A percentile compares a stretch with the other conserved stretches of the same genome.
phyloP scores from a whole-genome alignment of 2,797 vertebrate genomes.

The Clarias fuscus region DNA sequence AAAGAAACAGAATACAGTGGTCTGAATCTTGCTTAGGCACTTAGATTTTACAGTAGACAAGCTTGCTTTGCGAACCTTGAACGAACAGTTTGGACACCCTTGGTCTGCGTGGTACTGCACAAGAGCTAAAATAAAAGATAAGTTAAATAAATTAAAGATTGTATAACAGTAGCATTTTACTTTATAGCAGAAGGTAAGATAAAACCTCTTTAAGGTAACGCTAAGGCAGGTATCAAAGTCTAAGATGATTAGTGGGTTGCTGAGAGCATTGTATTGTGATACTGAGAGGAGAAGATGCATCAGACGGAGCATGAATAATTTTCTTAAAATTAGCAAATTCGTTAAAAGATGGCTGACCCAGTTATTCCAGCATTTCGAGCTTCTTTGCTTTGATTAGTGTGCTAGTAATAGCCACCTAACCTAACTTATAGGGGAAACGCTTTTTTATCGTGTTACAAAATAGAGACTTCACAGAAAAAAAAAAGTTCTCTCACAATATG shows the following conservation, averaged over 20 bases:
- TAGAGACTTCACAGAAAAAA: background rate
- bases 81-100: background rate
- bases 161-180: constrained; percentile 32
- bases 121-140: background rate
- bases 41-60: constrained; percentile 36
- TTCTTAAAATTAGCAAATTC: constrained; percentile 34
- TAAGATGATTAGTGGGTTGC: constrained; percentile 59
- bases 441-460: background rate
- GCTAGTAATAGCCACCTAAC: constrained; percentile 25
- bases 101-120: background rate
- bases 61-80: constrained; percentile 43
- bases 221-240: constrained; percentile 50
- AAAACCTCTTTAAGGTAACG: constrained; percentile 50
- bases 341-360: background rate
- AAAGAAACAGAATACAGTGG: constrained; percentile 28
- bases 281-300: constrained; percentile 46
- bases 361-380: constrained; percentile 25
- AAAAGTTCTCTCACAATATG: background rate
- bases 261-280: constrained; percentile 53
- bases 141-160: constrained; percentile 17
- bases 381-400: constrained; percentile 19
- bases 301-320: constrained; percentile 41
- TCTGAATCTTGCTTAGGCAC: constrained; percentile 16
- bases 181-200: constrained; percentile 44
- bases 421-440: background rate